Evolutionary conservation across 1,140 invertebrate species (phyloP), one percentile per base, ranked within the genome.

Genomic region (Diplogasteroides magnus): DNA sequence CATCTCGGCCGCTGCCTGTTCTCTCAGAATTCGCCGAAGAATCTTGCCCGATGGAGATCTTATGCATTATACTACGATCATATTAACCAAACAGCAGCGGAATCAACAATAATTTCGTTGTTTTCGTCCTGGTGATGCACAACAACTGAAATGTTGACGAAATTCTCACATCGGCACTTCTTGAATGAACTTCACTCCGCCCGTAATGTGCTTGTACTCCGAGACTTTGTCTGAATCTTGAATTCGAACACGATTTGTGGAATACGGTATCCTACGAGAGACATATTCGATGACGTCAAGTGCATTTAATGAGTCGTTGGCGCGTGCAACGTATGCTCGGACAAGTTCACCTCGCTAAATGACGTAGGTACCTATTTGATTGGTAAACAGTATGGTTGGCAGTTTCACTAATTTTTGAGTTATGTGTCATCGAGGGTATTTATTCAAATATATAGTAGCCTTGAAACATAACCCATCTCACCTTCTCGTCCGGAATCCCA

Each of bases 31-130:
- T 28, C 85, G 86, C 72, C 88, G 86, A 62, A 91, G 81, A 73
- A 91, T 90, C 85, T 91, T 91, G 56, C 90, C 90, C 0, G 88
- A 86, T 0, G 87, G 79, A 77, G 87, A 90, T 82, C 90, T n/a
- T n/a, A n/a, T n/a, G n/a, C n/a, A n/a, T n/a, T n/a, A n/a, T n/a
- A n/a, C n/a, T n/a, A n/a, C n/a, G n/a, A n/a, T n/a, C n/a, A n/a
- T n/a, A n/a, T n/a, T n/a, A n/a, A n/a, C n/a, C n/a, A n/a, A n/a
- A n/a, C n/a, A n/a, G n/a, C n/a, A n/a, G n/a, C n/a, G n/a, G n/a
- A n/a, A n/a, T n/a, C n/a, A n/a, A n/a, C n/a, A n/a, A n/a, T n/a
- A n/a, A n/a, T n/a, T n/a, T n/a, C n/a, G n/a, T 48, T 48, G 19
- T 48, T 11, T 48, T 48, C 37, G 6, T 48, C 19, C 6, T 11